These are phyloP conservation scores for Catamblyrhynchus diadema DNA, from an alignment of 2,797 vertebrate genomes.

Conservation along the genomic window DNA sequence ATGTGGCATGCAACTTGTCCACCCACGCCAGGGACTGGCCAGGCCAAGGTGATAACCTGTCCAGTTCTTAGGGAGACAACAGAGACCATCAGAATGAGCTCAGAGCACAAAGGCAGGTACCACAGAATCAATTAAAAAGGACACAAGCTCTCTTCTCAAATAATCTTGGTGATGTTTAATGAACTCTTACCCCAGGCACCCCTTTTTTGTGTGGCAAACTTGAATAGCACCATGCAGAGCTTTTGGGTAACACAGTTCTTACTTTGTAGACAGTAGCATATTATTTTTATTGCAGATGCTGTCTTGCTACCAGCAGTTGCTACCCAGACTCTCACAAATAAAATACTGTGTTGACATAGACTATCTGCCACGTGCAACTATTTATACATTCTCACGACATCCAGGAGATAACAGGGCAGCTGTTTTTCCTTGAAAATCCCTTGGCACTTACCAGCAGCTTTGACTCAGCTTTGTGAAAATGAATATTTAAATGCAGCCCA, in stretches of 20 bases:
- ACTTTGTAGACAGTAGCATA: conserved; percentile 2
- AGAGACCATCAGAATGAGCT: not conserved
- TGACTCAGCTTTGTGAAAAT: conserved; percentile 24
- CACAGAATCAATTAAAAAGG: not conserved
- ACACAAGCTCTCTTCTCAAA: not conserved
- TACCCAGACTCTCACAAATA: conserved; percentile 38
- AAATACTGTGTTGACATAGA: conserved; percentile 49
- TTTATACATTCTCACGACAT: conserved; percentile 16
- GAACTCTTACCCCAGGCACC: not conserved
- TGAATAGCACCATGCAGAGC: not conserved
- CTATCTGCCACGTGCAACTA: conserved; percentile 30
- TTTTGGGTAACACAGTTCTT: not conserved
- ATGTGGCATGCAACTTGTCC: not conserved
- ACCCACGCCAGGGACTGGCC: not conserved
- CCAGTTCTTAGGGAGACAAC: not conserved
- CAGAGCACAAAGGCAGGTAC: not conserved
- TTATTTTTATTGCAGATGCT: conserved; percentile 4
- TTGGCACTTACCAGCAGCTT: conserved; percentile 39
- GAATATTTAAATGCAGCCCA: conserved; percentile 18
- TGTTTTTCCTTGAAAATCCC: conserved; percentile 52
- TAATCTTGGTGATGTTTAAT: not conserved
- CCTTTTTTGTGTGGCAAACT: not conserved
- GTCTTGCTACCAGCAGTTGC: not conserved
- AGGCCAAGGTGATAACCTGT: not conserved
- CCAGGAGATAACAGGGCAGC: conserved; percentile 10